Evolutionary conservation across 2,113 vertebrate species (phyloP).

Genomic region (Heloderma charlesbogerti): DNA sequence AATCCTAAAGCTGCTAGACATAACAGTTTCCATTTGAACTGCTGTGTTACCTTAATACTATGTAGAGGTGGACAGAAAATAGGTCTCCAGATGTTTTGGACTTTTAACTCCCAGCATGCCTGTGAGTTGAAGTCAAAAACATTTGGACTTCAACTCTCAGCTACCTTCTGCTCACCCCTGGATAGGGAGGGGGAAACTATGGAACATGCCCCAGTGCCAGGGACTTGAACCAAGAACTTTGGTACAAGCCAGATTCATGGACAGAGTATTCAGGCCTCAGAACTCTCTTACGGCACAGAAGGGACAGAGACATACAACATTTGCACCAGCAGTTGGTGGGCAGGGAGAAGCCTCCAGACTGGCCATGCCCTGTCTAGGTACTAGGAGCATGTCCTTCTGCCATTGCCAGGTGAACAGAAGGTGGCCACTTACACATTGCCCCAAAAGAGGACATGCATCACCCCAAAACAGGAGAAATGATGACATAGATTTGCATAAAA

Average conservation of each 20-base stretch:
- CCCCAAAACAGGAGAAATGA: too few relatives aligned
- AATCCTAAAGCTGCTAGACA: neutral
- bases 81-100: too few relatives aligned
- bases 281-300: neutral
- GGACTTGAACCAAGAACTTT: neutral
- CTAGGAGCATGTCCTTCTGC: neutral
- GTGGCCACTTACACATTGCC: too few relatives aligned
- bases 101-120: too few relatives aligned
- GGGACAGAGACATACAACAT: neutral
- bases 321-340: neutral
- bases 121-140: too few relatives aligned
- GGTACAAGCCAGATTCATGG: neutral
- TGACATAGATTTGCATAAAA: too few relatives aligned
- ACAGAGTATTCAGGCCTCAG: neutral
- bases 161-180: too few relatives aligned
- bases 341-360: neutral
- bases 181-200: neutral
- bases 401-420: neutral
- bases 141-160: too few relatives aligned
- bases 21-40: neutral
- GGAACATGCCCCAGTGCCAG: neutral
- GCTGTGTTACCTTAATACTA: neutral
- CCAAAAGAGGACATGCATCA: too few relatives aligned
- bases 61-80: neutral
- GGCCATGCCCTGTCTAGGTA: neutral